Evolutionary conservation across 2,888 invertebrate genomes (phyloP), one percentile per base, ranked within the genome.

Genomic region (Nematopogon swammerdamellus): DNA sequence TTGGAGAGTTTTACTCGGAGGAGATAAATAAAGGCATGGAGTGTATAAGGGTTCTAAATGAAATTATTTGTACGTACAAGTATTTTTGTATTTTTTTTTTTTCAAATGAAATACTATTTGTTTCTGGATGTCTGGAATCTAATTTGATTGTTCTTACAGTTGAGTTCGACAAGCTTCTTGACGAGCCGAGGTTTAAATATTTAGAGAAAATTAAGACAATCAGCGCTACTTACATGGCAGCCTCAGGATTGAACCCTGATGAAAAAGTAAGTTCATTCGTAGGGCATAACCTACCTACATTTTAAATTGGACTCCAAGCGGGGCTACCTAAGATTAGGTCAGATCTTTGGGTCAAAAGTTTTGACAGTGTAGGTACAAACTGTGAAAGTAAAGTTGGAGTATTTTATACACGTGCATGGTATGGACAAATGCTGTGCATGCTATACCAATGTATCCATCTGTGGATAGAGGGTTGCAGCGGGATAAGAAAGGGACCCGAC

Each of bases 1-100:
- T 97, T 72, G 91, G 95, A 55, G 96, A 97, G 72, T 98, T 98
- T 75, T 99, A 98, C 80, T 95, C 95, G 1, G 98, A 98, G 72
- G 94, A 94, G 65, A 91, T 92, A 45, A 96, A 97, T 80, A 96
- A 97, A 68, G 98, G 97, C 17, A 92, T 97, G 64, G 98, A 98
- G 67, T 98, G 98, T 76, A 95, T 99, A 65, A 83, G 98, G 50
- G 85, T 98, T 57, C 84, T 99, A 51, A 99, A 99, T 79, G 98
- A 99, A 81, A 98, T 98, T 62, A 97, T 98, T 63, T 96, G 96
- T 88, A 85, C 85, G 29, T 67, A 67, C 69, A 68, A n/a, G n/a
- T 65, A 6, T 25, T 10, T 25, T 25, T 25, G 25, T 25, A n/a
- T n/a, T n/a, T n/a, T n/a, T n/a, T n/a, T n/a, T n/a, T n/a, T n/a